Evolutionary conservation across 1,140 invertebrate species (phyloP).

Genomic region (Pachypeltis micranthus): DNA sequence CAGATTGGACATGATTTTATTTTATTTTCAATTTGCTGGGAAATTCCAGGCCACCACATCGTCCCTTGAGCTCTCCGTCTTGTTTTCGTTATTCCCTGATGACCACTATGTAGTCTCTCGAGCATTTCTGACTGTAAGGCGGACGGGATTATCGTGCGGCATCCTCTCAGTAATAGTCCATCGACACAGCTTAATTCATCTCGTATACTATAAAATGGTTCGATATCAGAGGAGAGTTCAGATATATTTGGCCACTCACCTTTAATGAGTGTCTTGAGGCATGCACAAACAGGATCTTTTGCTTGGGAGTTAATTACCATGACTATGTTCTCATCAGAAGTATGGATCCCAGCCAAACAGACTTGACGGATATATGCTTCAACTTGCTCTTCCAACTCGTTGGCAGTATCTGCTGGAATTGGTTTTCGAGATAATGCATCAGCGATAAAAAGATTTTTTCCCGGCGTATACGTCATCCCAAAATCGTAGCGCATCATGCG

Average conservation of each 20-base stretch:
- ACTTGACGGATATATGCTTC: background rate
- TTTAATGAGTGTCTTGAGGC: background rate
- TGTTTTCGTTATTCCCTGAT: too few species aligned
- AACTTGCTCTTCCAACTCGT: background rate
- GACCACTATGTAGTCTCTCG: too few species aligned
- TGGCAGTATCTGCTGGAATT: background rate
- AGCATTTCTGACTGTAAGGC: background rate
- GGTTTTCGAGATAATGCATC: background rate
- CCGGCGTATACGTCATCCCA: background rate
- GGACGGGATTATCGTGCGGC: background rate
- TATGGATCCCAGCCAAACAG: background rate
- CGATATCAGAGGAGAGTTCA: background rate
- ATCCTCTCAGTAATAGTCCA: background rate
- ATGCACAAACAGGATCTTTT: background rate
- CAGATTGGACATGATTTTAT: background rate
- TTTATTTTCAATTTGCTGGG: background rate
- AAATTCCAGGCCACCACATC: constrained; percentile 3
- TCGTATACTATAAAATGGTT: background rate
- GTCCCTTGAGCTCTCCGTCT: background rate
- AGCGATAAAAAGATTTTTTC: background rate
- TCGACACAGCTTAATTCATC: background rate
- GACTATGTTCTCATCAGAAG: background rate
- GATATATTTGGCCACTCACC: background rate
- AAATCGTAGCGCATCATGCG: background rate
- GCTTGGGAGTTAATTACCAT: background rate